A percentile compares a stretch with the other conserved stretches of the same genome.
These are phyloP conservation scores for Himalopsyche phryganea DNA, from an alignment of 1,140 invertebrate genomes.

Conservation along the genomic window DNA sequence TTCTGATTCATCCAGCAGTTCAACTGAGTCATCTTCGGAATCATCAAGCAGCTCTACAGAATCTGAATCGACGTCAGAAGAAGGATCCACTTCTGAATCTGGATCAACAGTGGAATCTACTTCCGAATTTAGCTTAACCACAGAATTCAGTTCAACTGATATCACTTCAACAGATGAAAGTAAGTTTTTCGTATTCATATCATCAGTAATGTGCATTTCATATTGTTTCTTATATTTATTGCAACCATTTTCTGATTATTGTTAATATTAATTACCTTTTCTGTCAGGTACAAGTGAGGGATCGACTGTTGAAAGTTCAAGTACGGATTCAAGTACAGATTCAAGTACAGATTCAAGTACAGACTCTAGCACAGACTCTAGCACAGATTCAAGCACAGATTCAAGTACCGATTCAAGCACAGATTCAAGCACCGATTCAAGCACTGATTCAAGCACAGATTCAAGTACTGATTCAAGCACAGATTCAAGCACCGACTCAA, in stretches of 20 bases:
- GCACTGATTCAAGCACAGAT: constrained; percentile 3
- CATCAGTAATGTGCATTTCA: no score
- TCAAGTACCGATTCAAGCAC: constrained; percentile 26
- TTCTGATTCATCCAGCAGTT: constrained; percentile 25
- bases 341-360: constrained; percentile 20
- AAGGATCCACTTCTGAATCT: constrained; percentile 1
- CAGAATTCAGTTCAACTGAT: not conserved
- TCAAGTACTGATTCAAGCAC: constrained; percentile 17
- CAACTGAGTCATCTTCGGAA: constrained; percentile 32
- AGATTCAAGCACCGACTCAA: constrained; percentile 18
- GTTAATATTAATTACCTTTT: no score
- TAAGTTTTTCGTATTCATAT: no score
- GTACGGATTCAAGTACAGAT: constrained; percentile 12
- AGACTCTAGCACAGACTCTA: constrained; percentile 19
- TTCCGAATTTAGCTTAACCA: not conserved
- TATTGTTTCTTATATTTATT: no score
- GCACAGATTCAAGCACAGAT: constrained; percentile 15
- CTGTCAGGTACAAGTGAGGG: no score
- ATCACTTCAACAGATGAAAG: not conserved
- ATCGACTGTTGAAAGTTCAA: not conserved
- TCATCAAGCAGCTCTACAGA: constrained; percentile 29
- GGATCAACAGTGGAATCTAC: not conserved
- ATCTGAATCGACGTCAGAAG: constrained; percentile 19
- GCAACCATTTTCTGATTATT: no score
- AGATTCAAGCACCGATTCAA: constrained; percentile 17